Conservation (phyloP, 2,888 invertebrate genomes). For the Nemurella pictetii region DNA sequence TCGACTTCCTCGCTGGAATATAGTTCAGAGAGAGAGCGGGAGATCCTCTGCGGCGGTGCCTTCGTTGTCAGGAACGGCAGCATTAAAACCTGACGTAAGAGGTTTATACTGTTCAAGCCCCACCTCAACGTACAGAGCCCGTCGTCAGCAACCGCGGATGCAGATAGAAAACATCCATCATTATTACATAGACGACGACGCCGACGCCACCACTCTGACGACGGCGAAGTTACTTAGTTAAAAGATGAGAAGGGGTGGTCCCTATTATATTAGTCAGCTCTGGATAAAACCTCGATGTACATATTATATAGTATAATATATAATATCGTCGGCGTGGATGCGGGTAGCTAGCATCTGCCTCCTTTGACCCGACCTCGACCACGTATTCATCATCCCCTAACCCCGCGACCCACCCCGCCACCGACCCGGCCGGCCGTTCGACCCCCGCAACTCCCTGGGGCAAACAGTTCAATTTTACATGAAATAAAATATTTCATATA, state of each 20-base stretch:
- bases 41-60: background rate
- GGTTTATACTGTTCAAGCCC: background rate
- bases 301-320: too few relatives aligned
- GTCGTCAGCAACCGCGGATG: background rate
- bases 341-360: background rate
- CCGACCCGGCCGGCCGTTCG: background rate
- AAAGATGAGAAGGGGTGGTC: background rate
- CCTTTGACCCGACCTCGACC: background rate
- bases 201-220: background rate
- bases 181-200: background rate
- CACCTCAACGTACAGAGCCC: background rate
- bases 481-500: background rate
- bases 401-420: background rate
- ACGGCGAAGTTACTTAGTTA: background rate
- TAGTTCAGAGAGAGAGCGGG: too few relatives aligned
- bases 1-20: background rate
- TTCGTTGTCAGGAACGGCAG: too few relatives aligned
- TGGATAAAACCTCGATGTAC: background rate
- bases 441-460: background rate
- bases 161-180: background rate
- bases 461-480: background rate
- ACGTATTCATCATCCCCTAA: background rate
- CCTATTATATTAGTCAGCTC: background rate
- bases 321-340: background rate
- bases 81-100: background rate